These are phyloP conservation scores for Eptesicus fuscus DNA, from an alignment of 2,113 vertebrate genomes.

Conservation along the genomic window DNA sequence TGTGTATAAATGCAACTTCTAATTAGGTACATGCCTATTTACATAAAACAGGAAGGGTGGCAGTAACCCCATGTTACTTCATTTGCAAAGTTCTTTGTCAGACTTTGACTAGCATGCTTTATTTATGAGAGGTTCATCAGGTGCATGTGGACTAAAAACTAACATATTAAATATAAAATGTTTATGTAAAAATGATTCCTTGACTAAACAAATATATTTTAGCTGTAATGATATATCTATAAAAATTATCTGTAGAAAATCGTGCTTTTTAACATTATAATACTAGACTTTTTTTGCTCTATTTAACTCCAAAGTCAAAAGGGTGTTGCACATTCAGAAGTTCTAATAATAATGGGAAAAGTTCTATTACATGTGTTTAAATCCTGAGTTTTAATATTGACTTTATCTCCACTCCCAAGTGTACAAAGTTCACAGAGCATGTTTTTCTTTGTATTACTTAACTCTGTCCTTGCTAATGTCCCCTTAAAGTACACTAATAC, in stretches of 20 bases:
- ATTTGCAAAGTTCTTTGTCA: background rate
- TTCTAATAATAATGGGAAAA: background rate
- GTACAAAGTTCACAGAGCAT: background rate
- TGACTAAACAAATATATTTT: background rate
- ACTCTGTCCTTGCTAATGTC: background rate
- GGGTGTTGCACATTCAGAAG: background rate
- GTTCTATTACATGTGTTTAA: background rate
- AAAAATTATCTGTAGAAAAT: background rate
- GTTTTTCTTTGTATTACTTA: background rate
- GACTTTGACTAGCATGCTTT: background rate
- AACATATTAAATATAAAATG: background rate
- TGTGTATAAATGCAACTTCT: conserved; percentile 37
- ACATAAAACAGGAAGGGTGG: background rate
- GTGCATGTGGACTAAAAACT: background rate
- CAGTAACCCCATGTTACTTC: background rate
- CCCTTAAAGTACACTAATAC: background rate
- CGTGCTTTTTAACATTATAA: background rate
- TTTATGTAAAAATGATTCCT: background rate
- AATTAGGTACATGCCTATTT: background rate
- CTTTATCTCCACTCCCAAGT: background rate
- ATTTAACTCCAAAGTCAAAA: background rate
- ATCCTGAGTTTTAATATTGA: background rate
- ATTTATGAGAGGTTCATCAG: background rate
- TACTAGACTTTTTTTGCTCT: background rate
- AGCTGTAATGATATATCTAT: background rate